Conservation (phyloP, 2,113 vertebrate species). For the Erythrocebus patas region DNA sequence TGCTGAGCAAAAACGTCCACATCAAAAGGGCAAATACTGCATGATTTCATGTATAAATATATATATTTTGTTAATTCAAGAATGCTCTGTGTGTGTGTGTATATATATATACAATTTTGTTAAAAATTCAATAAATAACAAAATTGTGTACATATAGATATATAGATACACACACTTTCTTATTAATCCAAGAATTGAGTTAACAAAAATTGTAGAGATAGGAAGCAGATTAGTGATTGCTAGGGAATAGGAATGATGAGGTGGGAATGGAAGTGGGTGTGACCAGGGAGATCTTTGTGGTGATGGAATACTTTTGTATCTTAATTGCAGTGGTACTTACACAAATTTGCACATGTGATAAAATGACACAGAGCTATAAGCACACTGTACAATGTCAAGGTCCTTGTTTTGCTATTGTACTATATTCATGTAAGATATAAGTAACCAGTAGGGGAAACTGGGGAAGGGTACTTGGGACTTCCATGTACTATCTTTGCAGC, state of each 20-base stretch:
- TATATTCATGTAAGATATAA: background rate
- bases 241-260: background rate
- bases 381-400: background rate
- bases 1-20: background rate
- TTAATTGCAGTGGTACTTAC: background rate
- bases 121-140: too few species aligned
- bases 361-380: too few species aligned
- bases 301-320: background rate
- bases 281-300: background rate
- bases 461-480: background rate
- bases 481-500: background rate
- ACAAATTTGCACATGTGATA: background rate
- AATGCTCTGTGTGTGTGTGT: too few species aligned
- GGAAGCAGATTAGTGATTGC: background rate
- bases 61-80: too few species aligned
- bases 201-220: background rate
- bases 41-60: background rate
- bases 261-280: background rate
- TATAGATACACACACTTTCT: too few species aligned
- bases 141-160: too few species aligned
- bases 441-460: background rate
- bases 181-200: background rate
- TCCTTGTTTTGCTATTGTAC: background rate
- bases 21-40: background rate
- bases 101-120: too few species aligned